Conservation (phyloP, 2,113 vertebrate genomes). For the Passer domesticus region DNA sequence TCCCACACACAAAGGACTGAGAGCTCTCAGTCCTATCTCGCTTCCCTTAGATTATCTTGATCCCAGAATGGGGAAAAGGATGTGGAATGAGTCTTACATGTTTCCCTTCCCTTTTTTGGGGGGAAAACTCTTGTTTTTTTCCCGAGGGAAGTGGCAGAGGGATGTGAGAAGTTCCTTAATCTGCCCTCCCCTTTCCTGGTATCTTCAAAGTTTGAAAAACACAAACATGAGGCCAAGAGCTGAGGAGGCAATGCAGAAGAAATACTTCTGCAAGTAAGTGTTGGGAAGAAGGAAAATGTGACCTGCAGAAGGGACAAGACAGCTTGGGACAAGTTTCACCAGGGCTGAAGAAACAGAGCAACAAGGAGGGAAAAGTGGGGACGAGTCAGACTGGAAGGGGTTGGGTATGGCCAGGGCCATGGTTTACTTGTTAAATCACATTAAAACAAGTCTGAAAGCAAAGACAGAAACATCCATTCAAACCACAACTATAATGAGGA, state of each 20-base stretch:
- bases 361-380: not conserved
- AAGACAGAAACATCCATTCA: not conserved
- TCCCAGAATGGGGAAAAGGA: not conserved
- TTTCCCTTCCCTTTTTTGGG: not conserved
- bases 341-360: not conserved
- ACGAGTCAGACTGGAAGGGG: not conserved
- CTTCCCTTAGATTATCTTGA: not conserved
- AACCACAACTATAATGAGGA: not conserved
- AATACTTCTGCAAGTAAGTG: not conserved
- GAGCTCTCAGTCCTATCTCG: not conserved
- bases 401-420: not conserved
- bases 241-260: not conserved
- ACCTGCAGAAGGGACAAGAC: not conserved
- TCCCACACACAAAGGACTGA: not conserved
- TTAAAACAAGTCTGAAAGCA: not conserved
- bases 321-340: not conserved
- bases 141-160: not conserved
- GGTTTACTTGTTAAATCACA: not conserved
- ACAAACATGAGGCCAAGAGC: not conserved
- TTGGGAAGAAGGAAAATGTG: not conserved
- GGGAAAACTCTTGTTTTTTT: not conserved
- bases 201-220: not conserved
- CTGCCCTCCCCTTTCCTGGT: fast-evolving
- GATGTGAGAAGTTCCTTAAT: not conserved
- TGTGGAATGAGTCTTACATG: not conserved